Evolutionary conservation across 1,140 invertebrate genomes (phyloP), one percentile per base, ranked within the genome.

Genomic region (Bombus breviceps): DNA sequence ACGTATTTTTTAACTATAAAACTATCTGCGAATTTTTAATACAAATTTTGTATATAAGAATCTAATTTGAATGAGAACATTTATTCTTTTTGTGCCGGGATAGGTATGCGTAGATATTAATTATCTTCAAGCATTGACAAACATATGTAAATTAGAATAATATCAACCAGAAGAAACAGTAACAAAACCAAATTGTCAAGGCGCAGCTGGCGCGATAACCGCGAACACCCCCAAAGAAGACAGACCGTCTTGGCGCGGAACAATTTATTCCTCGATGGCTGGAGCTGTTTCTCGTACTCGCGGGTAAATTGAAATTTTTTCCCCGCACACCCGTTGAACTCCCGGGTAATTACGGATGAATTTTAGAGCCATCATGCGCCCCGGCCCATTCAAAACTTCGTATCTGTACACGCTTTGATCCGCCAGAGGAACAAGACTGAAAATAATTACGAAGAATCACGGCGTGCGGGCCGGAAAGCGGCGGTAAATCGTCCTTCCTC

Each of bases 401-500:
- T 66, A 72, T 53, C 32, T 43, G 68, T 57, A 68, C 76, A 85
- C 57, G 68, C 83, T 85, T 85, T 85, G 83, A 85, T 85, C 83
- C 68, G 22, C 83, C 64, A 28, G 10, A 28, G 59, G 83, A 85
- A 85, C 84, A 74, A 74, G 84, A 66, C 69, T 69, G 71, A 85
- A 81, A 81, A 85, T 85, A 85, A 85, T 85, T 85, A 81, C 71
- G 57, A 85, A 81, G 84, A 85, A 81, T 57, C 59, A 53, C 57
- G 69, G 62, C 47, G 43, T 71, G 59, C 57, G 71, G 80, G 80
- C 88, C 78, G 88, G 88, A 86, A 89, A 89, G 88, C 88, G 81
- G 80, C 88, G 88, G 85, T 90, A 90, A 90, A 90, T 90, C 80
- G 82, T 62, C 86, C 86, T 87, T 78, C 81, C 78, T 72, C 89